These are phyloP conservation scores for Microtus montanus DNA, from an alignment of 2,113 vertebrate species.

Conservation along the genomic window DNA sequence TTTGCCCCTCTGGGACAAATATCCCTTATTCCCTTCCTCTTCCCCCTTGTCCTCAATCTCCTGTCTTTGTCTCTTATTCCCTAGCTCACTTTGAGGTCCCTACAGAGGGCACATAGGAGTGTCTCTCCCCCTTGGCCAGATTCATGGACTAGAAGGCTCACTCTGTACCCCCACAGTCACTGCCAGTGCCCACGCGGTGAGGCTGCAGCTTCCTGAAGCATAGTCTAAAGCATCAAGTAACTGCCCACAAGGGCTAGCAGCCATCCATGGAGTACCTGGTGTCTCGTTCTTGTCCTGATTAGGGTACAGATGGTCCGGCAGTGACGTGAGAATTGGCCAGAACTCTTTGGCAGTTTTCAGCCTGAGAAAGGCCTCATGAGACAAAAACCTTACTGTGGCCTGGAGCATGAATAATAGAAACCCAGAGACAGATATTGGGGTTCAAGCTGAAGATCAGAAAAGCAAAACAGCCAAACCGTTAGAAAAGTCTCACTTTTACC, in stretches of 20 bases:
- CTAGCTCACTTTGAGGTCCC: neutral
- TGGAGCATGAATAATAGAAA: too few relatives aligned
- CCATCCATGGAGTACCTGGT: too few relatives aligned
- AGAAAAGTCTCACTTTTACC: too few relatives aligned
- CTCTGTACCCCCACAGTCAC: neutral
- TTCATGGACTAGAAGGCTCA: neutral
- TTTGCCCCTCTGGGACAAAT: neutral
- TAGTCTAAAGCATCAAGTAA: neutral
- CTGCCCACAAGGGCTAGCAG: neutral
- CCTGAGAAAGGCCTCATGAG: neutral
- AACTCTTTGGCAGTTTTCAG: neutral
- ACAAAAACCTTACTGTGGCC: neutral
- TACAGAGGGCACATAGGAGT: neutral
- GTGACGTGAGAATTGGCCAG: neutral
- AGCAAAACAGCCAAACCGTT: too few relatives aligned
- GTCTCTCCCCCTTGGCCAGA: neutral
- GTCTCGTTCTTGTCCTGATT: neutral
- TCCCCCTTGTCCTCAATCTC: neutral
- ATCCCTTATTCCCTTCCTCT: neutral
- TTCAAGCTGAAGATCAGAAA: too few relatives aligned
- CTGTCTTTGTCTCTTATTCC: neutral
- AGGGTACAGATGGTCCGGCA: neutral
- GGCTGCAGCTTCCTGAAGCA: neutral
- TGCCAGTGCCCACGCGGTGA: neutral
- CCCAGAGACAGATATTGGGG: too few relatives aligned